A percentile compares a stretch with the other conserved stretches of the same genome.
These are phyloP conservation scores for roundworm (Caenorhabditis elegans) DNA, from an alignment of 1,140 invertebrate species.

Conservation along the genomic window DNA sequence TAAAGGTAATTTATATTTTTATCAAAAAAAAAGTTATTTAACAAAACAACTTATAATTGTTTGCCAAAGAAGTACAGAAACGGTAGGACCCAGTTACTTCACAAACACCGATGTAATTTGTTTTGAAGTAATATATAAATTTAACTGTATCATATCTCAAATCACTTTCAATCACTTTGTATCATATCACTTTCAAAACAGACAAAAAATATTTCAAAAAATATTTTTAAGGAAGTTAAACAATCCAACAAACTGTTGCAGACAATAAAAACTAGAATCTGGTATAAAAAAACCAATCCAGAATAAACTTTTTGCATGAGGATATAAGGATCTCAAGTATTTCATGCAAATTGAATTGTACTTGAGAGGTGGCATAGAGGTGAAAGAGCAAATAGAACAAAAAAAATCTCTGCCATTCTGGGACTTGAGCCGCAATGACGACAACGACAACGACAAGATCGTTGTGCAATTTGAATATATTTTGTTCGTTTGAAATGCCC, in stretches of 20 bases:
- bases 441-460: constrained; percentile 16
- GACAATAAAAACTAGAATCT: not conserved
- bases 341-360: constrained; percentile 22
- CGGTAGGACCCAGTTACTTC: no score
- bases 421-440: not conserved
- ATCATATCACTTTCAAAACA: no score
- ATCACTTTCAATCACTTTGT: no score
- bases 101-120: no score
- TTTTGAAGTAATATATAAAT: no score
- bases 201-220: not conserved
- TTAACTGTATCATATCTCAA: no score
- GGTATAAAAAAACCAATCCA: no score
- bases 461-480: constrained; percentile 26
- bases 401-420: not conserved
- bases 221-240: not conserved
- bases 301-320: not conserved
- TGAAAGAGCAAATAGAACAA: constrained; percentile 27
- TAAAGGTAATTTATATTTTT: no score
- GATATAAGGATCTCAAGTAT: constrained; percentile 18
- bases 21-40: no score
- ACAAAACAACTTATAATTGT: no score
- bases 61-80: no score
- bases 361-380: constrained; percentile 24
- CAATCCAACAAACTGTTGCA: not conserved
- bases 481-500: constrained; percentile 11